These are phyloP conservation scores for Leptarthrus brevirostris DNA, from an alignment of 2,888 invertebrate species.

Conservation along the genomic window DNA sequence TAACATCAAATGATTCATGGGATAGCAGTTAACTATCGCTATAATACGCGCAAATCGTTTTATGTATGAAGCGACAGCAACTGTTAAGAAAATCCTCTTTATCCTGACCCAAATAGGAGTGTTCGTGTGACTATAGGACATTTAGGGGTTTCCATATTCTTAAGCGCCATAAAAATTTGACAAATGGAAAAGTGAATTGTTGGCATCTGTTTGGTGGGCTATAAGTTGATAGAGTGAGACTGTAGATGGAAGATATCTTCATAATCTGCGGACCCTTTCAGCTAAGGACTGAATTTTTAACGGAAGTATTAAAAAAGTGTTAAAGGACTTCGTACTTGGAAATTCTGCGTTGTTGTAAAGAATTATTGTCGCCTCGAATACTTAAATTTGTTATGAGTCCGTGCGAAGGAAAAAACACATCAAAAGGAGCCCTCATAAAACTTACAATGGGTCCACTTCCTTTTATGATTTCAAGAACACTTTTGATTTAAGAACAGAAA, in stretches of 20 bases:
- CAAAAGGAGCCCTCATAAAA: constrained; percentile 1
- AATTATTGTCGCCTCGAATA: no score
- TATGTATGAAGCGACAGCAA: constrained; percentile 22
- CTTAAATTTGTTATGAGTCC: no score
- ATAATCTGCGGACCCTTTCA: no score
- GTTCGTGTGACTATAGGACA: not conserved
- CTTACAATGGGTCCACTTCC: constrained; percentile 6
- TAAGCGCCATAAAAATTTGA: constrained; percentile 28
- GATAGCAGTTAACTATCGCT: constrained; percentile 17
- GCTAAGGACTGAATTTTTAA: no score
- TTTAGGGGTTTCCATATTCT: not conserved
- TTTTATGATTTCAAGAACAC: not conserved
- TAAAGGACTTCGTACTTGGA: no score
- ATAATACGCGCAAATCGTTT: constrained; percentile 33
- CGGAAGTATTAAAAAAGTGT: no score
- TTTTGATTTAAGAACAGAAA: not conserved
- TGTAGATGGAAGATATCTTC: not conserved
- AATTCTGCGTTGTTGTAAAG: no score
- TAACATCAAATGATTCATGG: constrained; percentile 34
- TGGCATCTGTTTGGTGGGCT: constrained; percentile 28
- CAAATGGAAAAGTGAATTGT: not conserved
- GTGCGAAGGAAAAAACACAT: not conserved
- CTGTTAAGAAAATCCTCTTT: constrained; percentile 36
- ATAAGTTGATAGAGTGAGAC: not conserved
- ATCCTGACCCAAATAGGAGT: not conserved